A percentile compares a stretch with the other conserved stretches of the same genome.
Evolutionary conservation across 2,888 invertebrate genomes (phyloP).

Genomic region (Helleia helle): DNA sequence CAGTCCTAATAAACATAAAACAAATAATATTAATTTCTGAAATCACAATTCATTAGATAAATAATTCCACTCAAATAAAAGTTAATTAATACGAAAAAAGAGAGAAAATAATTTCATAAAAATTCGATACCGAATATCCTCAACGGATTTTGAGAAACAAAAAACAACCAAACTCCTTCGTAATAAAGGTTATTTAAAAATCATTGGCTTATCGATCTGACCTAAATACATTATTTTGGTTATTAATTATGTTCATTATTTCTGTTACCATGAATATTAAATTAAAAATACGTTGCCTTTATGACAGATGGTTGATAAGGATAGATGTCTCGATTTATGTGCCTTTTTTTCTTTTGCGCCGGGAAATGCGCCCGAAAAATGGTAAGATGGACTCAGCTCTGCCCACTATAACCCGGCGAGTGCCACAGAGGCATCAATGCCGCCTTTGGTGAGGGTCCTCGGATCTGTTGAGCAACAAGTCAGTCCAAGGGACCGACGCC

Average conservation of each 20-base stretch:
- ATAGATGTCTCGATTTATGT: too few species aligned
- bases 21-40: neutral
- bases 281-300: slow-evolving; percentile 1
- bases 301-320: too few species aligned
- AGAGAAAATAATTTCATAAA: neutral
- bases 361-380: too few species aligned
- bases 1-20: too few species aligned
- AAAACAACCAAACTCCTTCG: neutral
- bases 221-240: slow-evolving; percentile 7
- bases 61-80: neutral
- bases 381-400: too few species aligned
- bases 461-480: too few species aligned
- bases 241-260: slow-evolving; percentile 6
- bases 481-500: too few species aligned
- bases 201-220: slow-evolving; percentile 1
- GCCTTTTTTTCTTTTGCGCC: too few species aligned
- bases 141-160: neutral
- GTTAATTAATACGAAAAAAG: neutral
- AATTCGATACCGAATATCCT: neutral
- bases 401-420: too few species aligned
- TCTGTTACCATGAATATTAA: neutral
- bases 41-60: neutral
- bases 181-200: neutral
- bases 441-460: too few species aligned
- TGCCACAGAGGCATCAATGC: too few species aligned